Evolutionary conservation across 2,888 invertebrate genomes (phyloP), one percentile per base, ranked within the genome.

Genomic region (Standfussiana lucernea): DNA sequence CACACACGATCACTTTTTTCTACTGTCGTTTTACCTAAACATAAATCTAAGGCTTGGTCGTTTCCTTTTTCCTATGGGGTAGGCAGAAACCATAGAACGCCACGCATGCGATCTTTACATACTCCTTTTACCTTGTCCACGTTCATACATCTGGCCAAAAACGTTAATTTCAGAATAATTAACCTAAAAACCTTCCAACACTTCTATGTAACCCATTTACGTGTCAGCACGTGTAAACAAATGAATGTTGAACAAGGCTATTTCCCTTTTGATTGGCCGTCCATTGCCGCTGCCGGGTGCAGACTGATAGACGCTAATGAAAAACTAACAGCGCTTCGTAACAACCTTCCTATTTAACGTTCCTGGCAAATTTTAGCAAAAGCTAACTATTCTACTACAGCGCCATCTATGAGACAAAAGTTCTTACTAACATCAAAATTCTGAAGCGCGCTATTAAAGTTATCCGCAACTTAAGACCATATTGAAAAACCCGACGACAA

Each of bases 231-330:
- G 24, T n/a, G 53, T 42, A 35, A 72, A 72, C 62, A 72, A 79
- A 72, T 64, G 66, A 68, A 56, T 40, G 82, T 42, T 42, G 73
- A 74, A 64, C 56, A 37, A n/a, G 10, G 75, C 61, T 66, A 79
- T 83, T 83, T 79, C 21, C 66, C 42, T n/a, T 62, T 40, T 67
- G 72, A 83, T 83, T 79, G 68, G 62, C 40, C 50, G n/a, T 71
- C 21, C 50, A 73, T 75, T 70, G 70, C 72, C 24, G 13, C 10
- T 32, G 7, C 53, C 24, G n/a, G n/a, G 45, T 66, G 62, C 47
- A 64, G 45, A 70, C 75, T 65, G 50, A 59, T 66, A 28, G 42
- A 18, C 61, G 50, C 75, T 84, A 83, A 83, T 83, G 75, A 79
- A 70, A 75, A 75, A 75, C 75, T 75, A 72, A 83, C 79, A 82